Conservation (phyloP, 1,140 invertebrate genomes). For the Philopotamus ludificatus region DNA sequence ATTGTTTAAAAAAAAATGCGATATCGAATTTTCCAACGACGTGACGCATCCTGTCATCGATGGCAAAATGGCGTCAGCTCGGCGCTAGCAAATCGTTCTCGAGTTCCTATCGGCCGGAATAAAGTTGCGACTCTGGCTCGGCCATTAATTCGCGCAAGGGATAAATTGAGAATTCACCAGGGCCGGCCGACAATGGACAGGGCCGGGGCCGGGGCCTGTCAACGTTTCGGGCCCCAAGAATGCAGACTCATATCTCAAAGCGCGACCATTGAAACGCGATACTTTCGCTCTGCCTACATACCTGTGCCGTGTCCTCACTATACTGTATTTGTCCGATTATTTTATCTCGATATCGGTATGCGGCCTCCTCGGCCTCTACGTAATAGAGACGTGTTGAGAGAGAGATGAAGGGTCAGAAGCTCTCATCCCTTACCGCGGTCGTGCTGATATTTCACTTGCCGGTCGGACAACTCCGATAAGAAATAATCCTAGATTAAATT, state of each 20-base stretch:
- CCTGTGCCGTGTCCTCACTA: constrained; percentile 14
- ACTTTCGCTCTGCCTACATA: constrained; percentile 5
- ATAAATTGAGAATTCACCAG: no score
- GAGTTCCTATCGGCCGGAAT: no score
- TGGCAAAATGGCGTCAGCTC: no score
- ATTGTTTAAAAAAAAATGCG: no score
- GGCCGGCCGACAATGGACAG: no score
- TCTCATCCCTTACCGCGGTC: neutral
- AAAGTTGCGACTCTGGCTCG: no score
- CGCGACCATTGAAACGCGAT: constrained; percentile 19
- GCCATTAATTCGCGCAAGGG: no score
- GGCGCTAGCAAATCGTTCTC: no score
- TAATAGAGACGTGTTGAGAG: neutral
- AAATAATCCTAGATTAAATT: neutral
- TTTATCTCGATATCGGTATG: constrained; percentile 28
- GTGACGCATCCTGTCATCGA: no score
- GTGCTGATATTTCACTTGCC: neutral
- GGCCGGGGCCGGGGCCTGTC: neutral
- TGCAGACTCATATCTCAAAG: constrained; percentile 21
- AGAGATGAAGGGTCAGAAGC: neutral
- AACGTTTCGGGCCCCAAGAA: constrained; percentile 24
- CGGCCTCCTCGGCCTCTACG: neutral
- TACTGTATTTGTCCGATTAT: constrained; percentile 24
- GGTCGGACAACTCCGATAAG: neutral
- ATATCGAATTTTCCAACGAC: no score